A percentile compares a stretch with the other conserved stretches of the same genome.
phyloP scores from a whole-genome alignment of 92 coral and sea anemone genomes.

The Zoanthus solanderi region DNA sequence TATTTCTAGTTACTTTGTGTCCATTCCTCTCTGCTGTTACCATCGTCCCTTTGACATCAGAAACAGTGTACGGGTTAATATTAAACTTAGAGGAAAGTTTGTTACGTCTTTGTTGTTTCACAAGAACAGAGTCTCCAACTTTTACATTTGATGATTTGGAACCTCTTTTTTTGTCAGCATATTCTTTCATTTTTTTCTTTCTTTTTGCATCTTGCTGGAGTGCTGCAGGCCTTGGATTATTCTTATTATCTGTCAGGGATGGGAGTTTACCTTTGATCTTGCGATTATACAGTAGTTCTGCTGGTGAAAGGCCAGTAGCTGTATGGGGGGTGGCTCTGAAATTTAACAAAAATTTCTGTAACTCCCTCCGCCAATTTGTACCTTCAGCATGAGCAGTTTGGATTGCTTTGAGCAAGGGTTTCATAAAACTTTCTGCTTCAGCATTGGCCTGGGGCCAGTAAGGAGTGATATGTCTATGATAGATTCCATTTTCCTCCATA shows the following conservation, averaged over 20 bases:
- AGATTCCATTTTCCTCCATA: no score
- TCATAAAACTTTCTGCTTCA: not conserved
- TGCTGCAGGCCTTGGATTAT: not conserved
- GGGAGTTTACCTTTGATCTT: slow-evolving; percentile 7
- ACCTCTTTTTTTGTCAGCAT: slow-evolving; percentile 8
- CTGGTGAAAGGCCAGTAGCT: slow-evolving; percentile 18
- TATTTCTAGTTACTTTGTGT: no score
- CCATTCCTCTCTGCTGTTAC: no score
- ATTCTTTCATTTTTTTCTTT: slow-evolving; percentile 13
- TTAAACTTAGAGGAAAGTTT: slow-evolving; percentile 5
- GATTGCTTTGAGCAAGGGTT: slow-evolving; percentile 20
- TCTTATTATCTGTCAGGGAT: not conserved
- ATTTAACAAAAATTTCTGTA: not conserved
- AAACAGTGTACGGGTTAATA: not conserved
- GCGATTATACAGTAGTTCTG: slow-evolving; percentile 2
- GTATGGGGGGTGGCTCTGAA: no score
- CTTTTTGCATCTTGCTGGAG: not conserved
- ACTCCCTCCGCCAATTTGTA: slow-evolving; percentile 10
- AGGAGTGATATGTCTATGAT: slow-evolving; percentile 23
- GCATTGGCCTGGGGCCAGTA: slow-evolving; percentile 48
- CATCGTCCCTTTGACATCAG: no score
- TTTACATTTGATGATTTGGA: slow-evolving; percentile 14
- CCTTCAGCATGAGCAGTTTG: slow-evolving; percentile 33
- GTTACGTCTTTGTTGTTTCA: slow-evolving; percentile 11
- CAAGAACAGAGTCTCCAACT: slow-evolving; percentile 24